Base-by-base conservation (phyloP, 2,888 invertebrate genomes). In the Lacanobia wlatinum region DNA sequence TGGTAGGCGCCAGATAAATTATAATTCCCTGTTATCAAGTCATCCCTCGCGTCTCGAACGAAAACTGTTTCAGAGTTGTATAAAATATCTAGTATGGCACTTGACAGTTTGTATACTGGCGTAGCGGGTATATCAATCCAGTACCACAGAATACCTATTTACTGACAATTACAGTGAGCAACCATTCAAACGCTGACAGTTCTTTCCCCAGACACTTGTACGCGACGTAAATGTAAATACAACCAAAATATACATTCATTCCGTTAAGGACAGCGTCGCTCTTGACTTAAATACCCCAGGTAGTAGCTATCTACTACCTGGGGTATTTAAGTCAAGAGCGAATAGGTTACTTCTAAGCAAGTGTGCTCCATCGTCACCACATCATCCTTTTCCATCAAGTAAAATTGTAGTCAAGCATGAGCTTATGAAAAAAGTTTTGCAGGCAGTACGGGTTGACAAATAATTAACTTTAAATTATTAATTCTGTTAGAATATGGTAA, bases 201-300 rank as follows among this genome's bases (percentile, higher is more conserved):
- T 89, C 91, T 85, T 86, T 86, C 90, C 88, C 87, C 89, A 91
- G 90, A 87, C 89, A 87, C 87, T 90, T 87, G 83, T 74, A 83
- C 65, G 78, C 82, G 83, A 82, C 88, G 84, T 82, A 84, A 87
- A 90, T 94, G 94, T 95, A 95, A 95, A 95, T 93, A 94, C 93
- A 93, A 95, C 94, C 94, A 96, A 96, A 96, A 95, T 95, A 96
- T 95, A 95, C 92, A 93, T 91, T 92, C 89, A 91, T 88, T 91
- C 90, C 89, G 90, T 86, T 88, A 85, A 90, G 91, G 93, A 89
- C 91, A 90, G 91, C 89, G 89, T 88, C 88, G n/a, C n/a, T n/a
- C n/a, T n/a, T n/a, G n/a, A n/a, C n/a, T n/a, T n/a, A n/a, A n/a
- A n/a, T n/a, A n/a, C n/a, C n/a, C n/a, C n/a, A n/a, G n/a, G n/a